phyloP scores from a whole-genome alignment of 2,888 invertebrate species.

The Tipula confusa region DNA sequence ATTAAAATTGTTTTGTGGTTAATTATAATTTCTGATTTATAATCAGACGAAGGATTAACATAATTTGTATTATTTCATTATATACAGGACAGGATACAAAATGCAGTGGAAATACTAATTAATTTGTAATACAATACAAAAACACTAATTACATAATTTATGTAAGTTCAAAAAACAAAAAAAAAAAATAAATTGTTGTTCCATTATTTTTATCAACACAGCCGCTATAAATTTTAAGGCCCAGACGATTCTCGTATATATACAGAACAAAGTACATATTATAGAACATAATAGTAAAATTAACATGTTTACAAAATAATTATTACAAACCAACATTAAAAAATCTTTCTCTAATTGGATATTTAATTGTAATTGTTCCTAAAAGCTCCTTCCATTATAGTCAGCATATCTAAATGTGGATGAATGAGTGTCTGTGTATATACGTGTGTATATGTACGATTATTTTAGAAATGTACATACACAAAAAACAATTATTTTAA shows the following conservation, averaged over 20 bases:
- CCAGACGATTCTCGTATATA: too few relatives aligned
- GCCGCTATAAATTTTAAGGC: neutral
- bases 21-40: neutral
- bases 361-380: neutral
- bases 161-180: too few relatives aligned
- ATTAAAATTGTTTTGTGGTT: neutral
- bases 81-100: neutral
- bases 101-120: neutral
- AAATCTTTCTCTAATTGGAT: neutral
- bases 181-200: too few relatives aligned
- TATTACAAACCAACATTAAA: neutral
- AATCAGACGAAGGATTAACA: neutral
- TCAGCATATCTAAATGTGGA: too few relatives aligned
- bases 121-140: neutral
- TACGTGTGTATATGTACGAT: neutral
- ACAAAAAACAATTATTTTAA: constrained; percentile 7
- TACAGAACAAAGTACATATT: too few relatives aligned
- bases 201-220: neutral
- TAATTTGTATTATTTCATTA: neutral
- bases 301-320: constrained; percentile 25
- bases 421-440: neutral
- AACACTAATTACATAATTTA: neutral
- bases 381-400: neutral
- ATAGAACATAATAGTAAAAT: neutral
- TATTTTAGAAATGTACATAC: neutral